Evolutionary conservation across 2,888 invertebrate genomes (phyloP).

Genomic region (Sphinx pinastri): DNA sequence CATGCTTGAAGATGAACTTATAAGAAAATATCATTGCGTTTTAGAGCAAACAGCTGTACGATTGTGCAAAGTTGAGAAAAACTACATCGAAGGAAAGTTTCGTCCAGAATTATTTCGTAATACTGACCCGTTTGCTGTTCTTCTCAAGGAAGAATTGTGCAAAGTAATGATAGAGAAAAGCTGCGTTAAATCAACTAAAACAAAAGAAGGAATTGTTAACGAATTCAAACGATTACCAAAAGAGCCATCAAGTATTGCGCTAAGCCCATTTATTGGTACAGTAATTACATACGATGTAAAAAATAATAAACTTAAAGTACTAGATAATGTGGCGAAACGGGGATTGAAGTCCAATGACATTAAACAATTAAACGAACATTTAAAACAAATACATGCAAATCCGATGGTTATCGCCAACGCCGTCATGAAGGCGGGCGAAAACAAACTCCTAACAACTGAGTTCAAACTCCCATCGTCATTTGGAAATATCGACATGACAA

Average conservation of each 20-base stretch:
- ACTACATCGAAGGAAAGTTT: conserved; percentile 20
- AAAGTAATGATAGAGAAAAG: conserved; percentile 26
- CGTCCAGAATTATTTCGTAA: conserved; percentile 26
- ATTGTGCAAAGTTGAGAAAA: conserved; percentile 12
- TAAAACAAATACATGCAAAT: conserved; percentile 27
- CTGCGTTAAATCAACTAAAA: conserved; percentile 22
- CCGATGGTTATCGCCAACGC: conserved; percentile 25
- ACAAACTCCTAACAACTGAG: conserved; percentile 20
- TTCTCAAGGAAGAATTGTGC: conserved; percentile 25
- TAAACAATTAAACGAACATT: conserved; percentile 21
- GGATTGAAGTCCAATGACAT: conserved; percentile 23
- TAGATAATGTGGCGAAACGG: conserved; percentile 17
- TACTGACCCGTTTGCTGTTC: conserved; percentile 14
- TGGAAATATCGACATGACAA: conserved; percentile 29
- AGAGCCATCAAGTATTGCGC: conserved; percentile 18
- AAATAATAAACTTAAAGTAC: conserved; percentile 26
- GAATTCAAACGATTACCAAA: conserved; percentile 24
- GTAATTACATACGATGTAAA: conserved; percentile 26
- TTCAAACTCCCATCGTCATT: conserved; percentile 27
- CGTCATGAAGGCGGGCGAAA: conserved; percentile 15
- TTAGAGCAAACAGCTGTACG: conserved; percentile 22
- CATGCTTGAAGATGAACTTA: conserved; percentile 29
- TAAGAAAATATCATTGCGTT: conserved; percentile 29
- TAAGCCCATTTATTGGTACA: conserved; percentile 29
- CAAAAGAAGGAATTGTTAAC: conserved; percentile 16